phyloP scores from a whole-genome alignment of 2,888 invertebrate species.

The Drosophila parthenogenetica region DNA sequence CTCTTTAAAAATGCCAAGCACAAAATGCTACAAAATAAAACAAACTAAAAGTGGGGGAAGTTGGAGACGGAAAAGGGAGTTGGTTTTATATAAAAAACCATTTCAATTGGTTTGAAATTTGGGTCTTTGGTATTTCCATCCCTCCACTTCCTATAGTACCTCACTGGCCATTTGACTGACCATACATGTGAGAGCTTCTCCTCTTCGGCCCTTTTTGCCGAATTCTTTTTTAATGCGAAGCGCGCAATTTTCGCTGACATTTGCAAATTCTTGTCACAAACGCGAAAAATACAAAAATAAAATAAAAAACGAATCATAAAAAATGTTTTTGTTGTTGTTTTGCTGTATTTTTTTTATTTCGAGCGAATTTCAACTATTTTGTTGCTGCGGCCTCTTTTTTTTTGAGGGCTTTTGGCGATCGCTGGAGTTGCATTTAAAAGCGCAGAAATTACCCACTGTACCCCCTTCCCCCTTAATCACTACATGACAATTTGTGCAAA shows the following conservation, averaged over 20 bases:
- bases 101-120: slow-evolving; percentile 70
- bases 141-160: slow-evolving; percentile 4
- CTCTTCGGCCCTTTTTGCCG: slow-evolving; percentile 54
- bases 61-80: slow-evolving; percentile 8
- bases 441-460: slow-evolving; percentile 8
- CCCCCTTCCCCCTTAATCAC: slow-evolving; percentile 2
- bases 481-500: slow-evolving; percentile 37
- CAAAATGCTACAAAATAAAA: slow-evolving; percentile 61
- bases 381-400: slow-evolving; percentile 70
- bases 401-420: slow-evolving; percentile 44
- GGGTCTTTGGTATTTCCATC: slow-evolving; percentile 56
- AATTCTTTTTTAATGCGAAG: slow-evolving; percentile 70
- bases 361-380: slow-evolving; percentile 70
- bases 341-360: slow-evolving; percentile 24
- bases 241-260: slow-evolving; percentile 75
- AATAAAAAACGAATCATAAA: slow-evolving; percentile 44
- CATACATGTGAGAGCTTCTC: slow-evolving; percentile 11
- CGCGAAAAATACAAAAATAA: slow-evolving; percentile 24
- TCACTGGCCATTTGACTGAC: not conserved
- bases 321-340: slow-evolving; percentile 21
- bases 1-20: slow-evolving; percentile 68
- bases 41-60: slow-evolving; percentile 17
- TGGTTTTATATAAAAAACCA: slow-evolving; percentile 56
- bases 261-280: slow-evolving; percentile 83
- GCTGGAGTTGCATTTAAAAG: slow-evolving; percentile 77